phyloP scores from a whole-genome alignment of 2,888 invertebrate genomes.

The Nemoura dubitans region DNA sequence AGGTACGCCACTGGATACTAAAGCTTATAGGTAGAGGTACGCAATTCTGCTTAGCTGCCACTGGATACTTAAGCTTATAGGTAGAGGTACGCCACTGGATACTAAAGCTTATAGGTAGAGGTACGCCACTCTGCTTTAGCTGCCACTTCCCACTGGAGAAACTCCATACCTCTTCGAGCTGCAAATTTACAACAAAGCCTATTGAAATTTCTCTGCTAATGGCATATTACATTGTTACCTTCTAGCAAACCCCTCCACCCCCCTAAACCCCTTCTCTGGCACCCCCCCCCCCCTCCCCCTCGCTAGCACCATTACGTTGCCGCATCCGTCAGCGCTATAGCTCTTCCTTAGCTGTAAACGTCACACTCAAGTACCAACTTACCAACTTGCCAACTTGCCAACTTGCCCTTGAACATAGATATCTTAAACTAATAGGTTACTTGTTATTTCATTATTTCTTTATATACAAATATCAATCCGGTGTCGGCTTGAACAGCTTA shows the following conservation, averaged over 20 bases:
- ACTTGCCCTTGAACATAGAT: too few species aligned
- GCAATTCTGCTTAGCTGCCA: too few species aligned
- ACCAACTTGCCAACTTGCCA: background rate
- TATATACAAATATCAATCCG: too few species aligned
- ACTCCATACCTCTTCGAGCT: constrained; percentile 7
- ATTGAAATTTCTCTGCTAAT: constrained; percentile 63
- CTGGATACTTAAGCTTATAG: too few species aligned
- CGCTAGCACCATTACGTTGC: background rate
- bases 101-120: too few species aligned
- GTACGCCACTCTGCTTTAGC: background rate
- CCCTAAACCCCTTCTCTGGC: too few species aligned
- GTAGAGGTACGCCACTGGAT: too few species aligned
- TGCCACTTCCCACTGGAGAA: background rate
- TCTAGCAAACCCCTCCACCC: constrained; percentile 49
- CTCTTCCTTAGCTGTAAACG: constrained; percentile 10
- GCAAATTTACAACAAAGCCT: constrained; percentile 59
- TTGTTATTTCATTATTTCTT: too few species aligned
- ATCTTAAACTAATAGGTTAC: too few species aligned
- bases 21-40: too few species aligned
- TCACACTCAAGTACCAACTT: constrained; percentile 37
- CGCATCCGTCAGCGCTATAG: background rate
- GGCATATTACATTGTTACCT: constrained; percentile 64
- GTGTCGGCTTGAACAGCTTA: too few species aligned
- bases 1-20: too few species aligned
- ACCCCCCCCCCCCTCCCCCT: constrained; percentile 31